Base-by-base conservation (phyloP, 2,113 vertebrate genomes). In the Pycnonotus jocosus region DNA sequence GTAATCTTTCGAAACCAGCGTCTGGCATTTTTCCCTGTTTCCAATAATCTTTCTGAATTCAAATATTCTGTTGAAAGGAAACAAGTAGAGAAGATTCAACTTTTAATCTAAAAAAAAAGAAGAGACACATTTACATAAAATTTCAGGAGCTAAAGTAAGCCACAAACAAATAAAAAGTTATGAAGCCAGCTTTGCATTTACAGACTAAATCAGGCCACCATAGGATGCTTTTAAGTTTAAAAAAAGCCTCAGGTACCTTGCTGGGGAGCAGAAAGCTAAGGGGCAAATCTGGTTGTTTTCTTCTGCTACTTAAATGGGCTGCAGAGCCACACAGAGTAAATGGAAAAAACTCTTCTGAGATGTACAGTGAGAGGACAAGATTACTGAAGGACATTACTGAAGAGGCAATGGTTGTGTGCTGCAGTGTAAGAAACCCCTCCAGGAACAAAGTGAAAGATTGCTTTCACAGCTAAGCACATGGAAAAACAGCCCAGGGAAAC, bases 21-120 rank as follows among this genome's bases (percentile, higher is more conserved):
- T 97, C 96, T 98, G 98, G 97, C 99, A 99, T 97, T 95, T 99
- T 89, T 99, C 99, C 92, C 99, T 97, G 97, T 99, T 98, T 88
- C 99, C 99, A 95, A 99, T 99, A 81, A 99, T 94, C 92, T 99
- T 99, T 94, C 99, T 98, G 96, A 99, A 99, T 97, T 99, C 98
- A 98, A 99, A 99, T 96, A 99, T 98, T 97, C 99, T 99, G 96
- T 88, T 92, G 96, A 97, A 93, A 78, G 69, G 85, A 89, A 93
- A 96, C 89, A 96, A 96, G 86, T 44, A 77, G 68, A 91, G 95
- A 88, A 93, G 77, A 88, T 88, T 68, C 79, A 94, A 58, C 60
- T 95, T 97, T 78, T 83, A 88, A 90, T 95, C 74, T 73, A 96
- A 88, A 88, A 91, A 91, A 87, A 89, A 81, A 65, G 33, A 76